Base-by-base conservation (phyloP, 2,888 invertebrate genomes). In the Watsonalla binaria region DNA sequence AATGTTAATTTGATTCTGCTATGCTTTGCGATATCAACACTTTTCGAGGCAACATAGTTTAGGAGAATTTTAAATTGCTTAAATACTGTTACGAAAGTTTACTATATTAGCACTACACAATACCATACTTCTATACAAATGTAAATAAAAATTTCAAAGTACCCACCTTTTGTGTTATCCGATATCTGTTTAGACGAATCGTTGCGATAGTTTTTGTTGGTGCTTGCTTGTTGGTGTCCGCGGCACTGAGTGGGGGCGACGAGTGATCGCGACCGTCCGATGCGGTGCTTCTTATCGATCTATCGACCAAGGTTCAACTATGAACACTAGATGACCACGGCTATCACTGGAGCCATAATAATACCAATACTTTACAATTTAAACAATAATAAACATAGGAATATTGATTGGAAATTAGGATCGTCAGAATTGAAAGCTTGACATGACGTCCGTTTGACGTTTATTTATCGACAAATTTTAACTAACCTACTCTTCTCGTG, bases 281-380 rank as follows among this genome's bases (percentile, higher is more conserved):
- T 49, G 49, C 14, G 57, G 47, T 50, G 42, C 15, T 15, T 50
- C 77, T 85, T 84, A 84, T 84, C 84, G 64, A 68, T 58, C 61
- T 66, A 55, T 61, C 72, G 84, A 69, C 76, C 84, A 85, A 85
- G 82, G 85, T 84, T 75, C 85, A 84, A 78, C 63, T 64, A 59
- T 65, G 65, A 67, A 72, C 60, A 62, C 57, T 60, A 61, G 52
- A 51, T 52, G 48, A 54, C 53, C 51, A 56, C 49, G 52, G 47
- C 47, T 34, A 48, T 37, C 46, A 35, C 24, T 47, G 51, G 14
- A 54, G 51, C 35, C 51, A 35, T 34, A 45, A 45, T 45, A 11
- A 45, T 45, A 45, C 45, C 6, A 11, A n/a, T 45, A 45, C 45
- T 24, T 24, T 24, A 24, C 24, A 24, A 24, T 24, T 24, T 24